Evolutionary conservation across 2,797 vertebrate species (phyloP).

Genomic region (Gadopsis bispinosus): DNA sequence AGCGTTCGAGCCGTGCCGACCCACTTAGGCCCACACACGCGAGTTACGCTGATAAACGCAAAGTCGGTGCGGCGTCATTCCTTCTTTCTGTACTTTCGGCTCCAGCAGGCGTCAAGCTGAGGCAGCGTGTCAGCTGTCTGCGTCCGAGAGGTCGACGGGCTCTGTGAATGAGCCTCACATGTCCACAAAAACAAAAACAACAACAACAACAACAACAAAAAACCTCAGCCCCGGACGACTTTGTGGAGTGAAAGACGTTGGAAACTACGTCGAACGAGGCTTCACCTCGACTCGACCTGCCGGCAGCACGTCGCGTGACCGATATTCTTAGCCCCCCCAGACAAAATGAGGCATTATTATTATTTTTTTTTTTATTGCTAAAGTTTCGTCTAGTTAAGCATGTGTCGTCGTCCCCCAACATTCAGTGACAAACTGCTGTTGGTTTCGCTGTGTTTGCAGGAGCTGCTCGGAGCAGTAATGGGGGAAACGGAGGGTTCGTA

Average conservation of each 20-base stretch:
- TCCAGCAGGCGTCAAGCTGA: too few relatives aligned
- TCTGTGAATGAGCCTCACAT: conserved; percentile 30
- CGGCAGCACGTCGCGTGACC: not conserved
- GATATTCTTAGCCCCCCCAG: not conserved
- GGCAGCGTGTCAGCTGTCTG: too few relatives aligned
- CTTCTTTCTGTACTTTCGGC: not conserved
- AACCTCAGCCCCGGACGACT: too few relatives aligned
- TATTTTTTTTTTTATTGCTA: not conserved
- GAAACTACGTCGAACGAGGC: not conserved
- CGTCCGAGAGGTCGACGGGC: too few relatives aligned
- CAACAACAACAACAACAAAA: too few relatives aligned
- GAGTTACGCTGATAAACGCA: not conserved
- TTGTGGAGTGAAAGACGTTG: conserved; percentile 4
- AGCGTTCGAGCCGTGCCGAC: conserved; percentile 11
- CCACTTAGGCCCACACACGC: conserved; percentile 39
- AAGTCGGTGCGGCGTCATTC: conserved; percentile 4
- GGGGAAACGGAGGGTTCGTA: conserved; percentile 95
- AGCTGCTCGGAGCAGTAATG: conserved; percentile 83
- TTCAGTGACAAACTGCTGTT: not conserved
- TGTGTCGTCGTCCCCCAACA: too few relatives aligned
- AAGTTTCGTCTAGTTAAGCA: not conserved
- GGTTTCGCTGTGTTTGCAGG: conserved; percentile 51
- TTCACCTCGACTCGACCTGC: not conserved
- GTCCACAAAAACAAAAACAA: not conserved
- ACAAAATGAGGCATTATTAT: not conserved